phyloP scores from a whole-genome alignment of 2,888 invertebrate genomes.

The Sphaerophoria rueppellii region DNA sequence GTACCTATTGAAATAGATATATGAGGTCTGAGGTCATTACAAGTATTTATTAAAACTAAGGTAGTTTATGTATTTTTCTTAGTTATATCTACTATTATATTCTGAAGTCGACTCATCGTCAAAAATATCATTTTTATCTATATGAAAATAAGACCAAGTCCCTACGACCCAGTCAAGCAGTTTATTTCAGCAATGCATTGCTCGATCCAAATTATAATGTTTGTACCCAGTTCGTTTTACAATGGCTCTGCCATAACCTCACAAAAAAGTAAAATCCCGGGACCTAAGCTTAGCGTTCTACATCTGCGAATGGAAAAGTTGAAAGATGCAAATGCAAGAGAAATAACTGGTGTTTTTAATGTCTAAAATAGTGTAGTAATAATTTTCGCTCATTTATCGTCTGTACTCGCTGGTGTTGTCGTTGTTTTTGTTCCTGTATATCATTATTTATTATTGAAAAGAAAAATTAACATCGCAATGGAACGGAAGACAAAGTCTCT shows the following conservation, averaged over 20 bases:
- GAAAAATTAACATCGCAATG: constrained; percentile 69
- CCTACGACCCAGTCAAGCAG: no score
- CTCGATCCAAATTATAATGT: constrained; percentile 72
- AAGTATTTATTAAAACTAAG: no score
- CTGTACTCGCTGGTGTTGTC: constrained; percentile 50
- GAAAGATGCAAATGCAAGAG: constrained; percentile 72
- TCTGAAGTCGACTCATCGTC: no score
- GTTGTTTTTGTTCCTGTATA: constrained; percentile 66
- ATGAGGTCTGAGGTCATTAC: no score
- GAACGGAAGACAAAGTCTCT: constrained; percentile 70
- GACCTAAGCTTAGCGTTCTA: constrained; percentile 7
- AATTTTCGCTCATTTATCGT: constrained; percentile 64
- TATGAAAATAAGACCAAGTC: no score
- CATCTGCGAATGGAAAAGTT: constrained; percentile 67
- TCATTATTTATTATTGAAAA: constrained; percentile 73
- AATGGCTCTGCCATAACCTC: constrained; percentile 47
- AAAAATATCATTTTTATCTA: no score
- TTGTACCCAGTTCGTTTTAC: constrained; percentile 67
- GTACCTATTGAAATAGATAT: no score
- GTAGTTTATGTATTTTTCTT: no score
- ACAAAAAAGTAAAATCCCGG: constrained; percentile 25
- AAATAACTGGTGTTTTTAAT: constrained; percentile 62
- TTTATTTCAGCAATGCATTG: constrained; percentile 47
- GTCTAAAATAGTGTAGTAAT: constrained; percentile 68
- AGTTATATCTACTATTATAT: no score